Evolutionary conservation across 2,888 invertebrate species (phyloP).

Genomic region (Drosophila dives): DNA sequence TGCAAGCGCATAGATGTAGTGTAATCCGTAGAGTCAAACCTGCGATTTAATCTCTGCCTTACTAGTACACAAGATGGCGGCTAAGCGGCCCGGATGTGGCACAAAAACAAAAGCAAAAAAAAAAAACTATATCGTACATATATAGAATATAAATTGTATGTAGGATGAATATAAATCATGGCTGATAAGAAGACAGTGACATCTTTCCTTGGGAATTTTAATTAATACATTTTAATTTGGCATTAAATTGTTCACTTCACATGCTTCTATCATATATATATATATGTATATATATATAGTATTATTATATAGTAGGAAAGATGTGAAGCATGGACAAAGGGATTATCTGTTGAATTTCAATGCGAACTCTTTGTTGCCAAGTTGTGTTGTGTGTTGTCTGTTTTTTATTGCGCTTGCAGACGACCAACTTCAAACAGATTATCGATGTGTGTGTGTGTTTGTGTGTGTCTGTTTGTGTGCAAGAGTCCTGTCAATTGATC

Average conservation of each 20-base stretch:
- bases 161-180: slow-evolving; percentile 59
- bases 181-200: slow-evolving; percentile 64
- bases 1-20: neutral
- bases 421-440: slow-evolving; percentile 4
- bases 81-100: slow-evolving; percentile 69
- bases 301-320: slow-evolving; percentile 8
- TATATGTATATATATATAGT: slow-evolving; percentile 7
- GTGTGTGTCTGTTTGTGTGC: neutral
- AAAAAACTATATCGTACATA: slow-evolving; percentile 39
- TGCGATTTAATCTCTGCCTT: slow-evolving; percentile 57
- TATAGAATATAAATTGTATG: neutral
- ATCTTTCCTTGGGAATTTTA: slow-evolving; percentile 54
- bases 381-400: neutral
- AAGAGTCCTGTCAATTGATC: slow-evolving; percentile 37
- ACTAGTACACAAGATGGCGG: slow-evolving; percentile 60
- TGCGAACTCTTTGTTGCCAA: slow-evolving; percentile 65
- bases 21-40: neutral
- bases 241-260: slow-evolving; percentile 62
- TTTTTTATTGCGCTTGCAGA: neutral
- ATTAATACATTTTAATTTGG: slow-evolving; percentile 76
- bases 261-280: slow-evolving; percentile 3
- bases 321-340: slow-evolving; percentile 61
- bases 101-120: slow-evolving; percentile 47
- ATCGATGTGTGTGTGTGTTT: neutral
- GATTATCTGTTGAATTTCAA: slow-evolving; percentile 73